A percentile compares a stretch with the other conserved stretches of the same genome.
Evolutionary conservation across 23 tunicate species (phyloP).

Genomic region (Halocynthia aurantium): DNA sequence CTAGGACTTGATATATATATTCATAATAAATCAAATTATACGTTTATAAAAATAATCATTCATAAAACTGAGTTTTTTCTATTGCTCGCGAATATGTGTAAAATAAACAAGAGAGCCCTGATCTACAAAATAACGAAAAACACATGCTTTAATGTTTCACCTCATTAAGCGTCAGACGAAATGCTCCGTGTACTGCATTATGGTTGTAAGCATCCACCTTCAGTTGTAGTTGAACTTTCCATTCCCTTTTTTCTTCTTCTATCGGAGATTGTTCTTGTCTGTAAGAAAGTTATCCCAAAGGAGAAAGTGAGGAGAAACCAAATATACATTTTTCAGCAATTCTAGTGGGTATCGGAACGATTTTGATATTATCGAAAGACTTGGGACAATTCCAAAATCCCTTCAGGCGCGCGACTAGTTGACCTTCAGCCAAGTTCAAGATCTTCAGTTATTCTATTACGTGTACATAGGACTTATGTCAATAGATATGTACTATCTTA

Average conservation of each 20-base stretch:
- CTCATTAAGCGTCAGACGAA: slow-evolving; percentile 29
- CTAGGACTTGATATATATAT: background rate
- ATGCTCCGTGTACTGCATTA: slow-evolving; percentile 38
- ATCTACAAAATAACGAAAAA: too few relatives aligned
- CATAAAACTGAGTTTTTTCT: background rate
- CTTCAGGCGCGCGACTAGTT: too few relatives aligned
- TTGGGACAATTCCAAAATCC: too few relatives aligned
- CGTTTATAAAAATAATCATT: background rate
- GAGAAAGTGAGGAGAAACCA: too few relatives aligned
- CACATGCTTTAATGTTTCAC: background rate
- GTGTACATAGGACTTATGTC: too few relatives aligned
- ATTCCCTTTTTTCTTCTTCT: slow-evolving; percentile 38
- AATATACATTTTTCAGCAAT: too few relatives aligned
- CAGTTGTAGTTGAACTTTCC: slow-evolving; percentile 18
- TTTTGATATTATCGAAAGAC: too few relatives aligned
- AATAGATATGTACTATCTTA: too few relatives aligned
- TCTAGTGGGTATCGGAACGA: too few relatives aligned
- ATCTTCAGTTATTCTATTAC: too few relatives aligned
- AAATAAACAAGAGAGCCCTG: too few relatives aligned
- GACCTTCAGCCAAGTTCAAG: too few relatives aligned
- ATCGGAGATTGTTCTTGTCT: background rate
- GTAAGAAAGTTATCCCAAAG: background rate
- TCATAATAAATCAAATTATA: background rate
- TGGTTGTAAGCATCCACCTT: slow-evolving; percentile 38
- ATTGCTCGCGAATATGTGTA: background rate